Evolutionary conservation across 2,113 vertebrate genomes (phyloP).

Genomic region (Pollachius pollachius): DNA sequence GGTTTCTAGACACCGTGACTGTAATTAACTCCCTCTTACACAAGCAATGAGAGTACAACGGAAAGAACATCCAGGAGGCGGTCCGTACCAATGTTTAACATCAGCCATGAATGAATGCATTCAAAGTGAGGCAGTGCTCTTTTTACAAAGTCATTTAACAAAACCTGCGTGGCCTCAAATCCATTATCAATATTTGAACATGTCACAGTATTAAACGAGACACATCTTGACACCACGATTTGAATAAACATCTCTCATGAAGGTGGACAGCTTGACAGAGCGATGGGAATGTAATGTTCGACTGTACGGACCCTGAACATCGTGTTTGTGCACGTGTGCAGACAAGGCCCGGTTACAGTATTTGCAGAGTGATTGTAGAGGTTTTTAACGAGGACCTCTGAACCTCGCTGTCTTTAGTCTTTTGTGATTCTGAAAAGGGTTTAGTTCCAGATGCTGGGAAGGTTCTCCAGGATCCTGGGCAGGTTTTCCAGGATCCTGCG

Average conservation of each 20-base stretch:
- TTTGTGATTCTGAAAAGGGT: background rate
- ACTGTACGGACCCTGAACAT: background rate
- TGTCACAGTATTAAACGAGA: conserved; percentile 18
- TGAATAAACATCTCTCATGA: conserved; percentile 1
- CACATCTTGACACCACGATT: conserved; percentile 13
- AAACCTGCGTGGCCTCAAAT: conserved; percentile 36
- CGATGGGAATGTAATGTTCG: background rate
- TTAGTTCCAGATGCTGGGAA: conserved; percentile 73
- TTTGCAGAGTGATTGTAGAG: conserved; percentile 9
- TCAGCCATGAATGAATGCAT: conserved; percentile 22
- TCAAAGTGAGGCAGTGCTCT: conserved; percentile 27
- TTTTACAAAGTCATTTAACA: conserved; percentile 32
- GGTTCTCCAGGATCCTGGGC: conserved; percentile 62
- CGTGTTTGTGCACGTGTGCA: background rate
- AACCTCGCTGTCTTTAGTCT: conserved; percentile 5
- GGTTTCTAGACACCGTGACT: background rate
- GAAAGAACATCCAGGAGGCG: conserved; percentile 35
- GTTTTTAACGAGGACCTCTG: background rate
- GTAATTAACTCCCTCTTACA: conserved; percentile 34
- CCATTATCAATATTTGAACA: conserved; percentile 34
- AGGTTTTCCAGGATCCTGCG: conserved; percentile 66
- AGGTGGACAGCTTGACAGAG: background rate
- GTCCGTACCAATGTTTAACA: conserved; percentile 38
- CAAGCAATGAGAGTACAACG: conserved; percentile 37
- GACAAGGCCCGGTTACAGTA: background rate